Evolutionary conservation across 2,888 invertebrate species (phyloP), one percentile per base, ranked within the genome.

Genomic region (Merodon equestris): DNA sequence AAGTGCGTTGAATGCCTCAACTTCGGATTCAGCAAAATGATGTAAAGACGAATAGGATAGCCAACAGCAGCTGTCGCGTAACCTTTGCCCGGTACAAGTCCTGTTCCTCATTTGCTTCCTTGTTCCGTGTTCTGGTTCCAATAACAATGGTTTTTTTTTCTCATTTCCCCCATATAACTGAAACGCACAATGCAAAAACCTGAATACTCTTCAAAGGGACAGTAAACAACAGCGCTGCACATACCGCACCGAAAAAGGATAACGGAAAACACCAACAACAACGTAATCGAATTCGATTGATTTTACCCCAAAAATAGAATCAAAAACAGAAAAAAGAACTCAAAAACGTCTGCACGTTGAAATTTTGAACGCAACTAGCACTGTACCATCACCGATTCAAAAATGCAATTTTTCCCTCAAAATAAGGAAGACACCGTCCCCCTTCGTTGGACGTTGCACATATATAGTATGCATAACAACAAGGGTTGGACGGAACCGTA

Each of bases 41-140:
- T 71, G 72, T 19, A 64, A 60, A 54, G 68, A 64, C 27, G 27
- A 27, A 74, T 54, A 50, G 57, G 72, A 64, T 64, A 60, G 9
- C 56, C 14, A 53, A 47, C 61, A 27, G 82, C 82, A 82, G 82
- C 82, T 82, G 82, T 81, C 82, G 58, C 75, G 72, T 81, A 82
- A 82, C 82, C 82, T 82, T 82, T 82, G 82, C 81, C 81, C 82
- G 82, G 58, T 70, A 76, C 58, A 76, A 81, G 81, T 72, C 76
- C 76, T 81, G 71, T 71, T 76, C 67, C 71, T 81, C 76, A 81
- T 81, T 76, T 76, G 71, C 67, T 76, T 72, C 81, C 74, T 81
- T 71, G 74, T 81, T 81, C 81, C 81, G 74, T 75, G 66, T 81
- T 75, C 74, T 70, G 70, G 75, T 81, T 81, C 66, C 60, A 47